Base-by-base conservation (phyloP, 1,140 invertebrate genomes). In the Liolophura sinensis region DNA sequence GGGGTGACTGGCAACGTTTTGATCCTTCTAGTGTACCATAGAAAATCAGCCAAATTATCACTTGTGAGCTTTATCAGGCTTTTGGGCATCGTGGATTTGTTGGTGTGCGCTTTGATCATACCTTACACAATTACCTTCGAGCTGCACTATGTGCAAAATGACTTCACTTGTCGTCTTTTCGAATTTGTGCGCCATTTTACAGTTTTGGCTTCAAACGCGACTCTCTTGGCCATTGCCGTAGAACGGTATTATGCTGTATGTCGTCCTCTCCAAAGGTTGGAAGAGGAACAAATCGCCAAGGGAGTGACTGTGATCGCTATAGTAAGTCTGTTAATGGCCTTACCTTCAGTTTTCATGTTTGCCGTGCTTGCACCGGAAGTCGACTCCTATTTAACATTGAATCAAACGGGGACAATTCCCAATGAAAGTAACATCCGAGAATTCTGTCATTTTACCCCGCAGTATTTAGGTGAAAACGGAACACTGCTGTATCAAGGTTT, bases 101-200 rank as follows among this genome's bases (percentile, higher is more conserved):
- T 56, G 4, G 60, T 62, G 1, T 67, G 59, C 46, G 48, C 50
- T 15, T 54, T 67, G 20, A 22, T 67, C 60, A 61, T 62, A 22
- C 65, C 65, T 14, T 67, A 67, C 47, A 56, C 60, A 16, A 62
- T 67, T 12, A 18, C 24, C n/a, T 67, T 62, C 46, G 60, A 67
- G 16, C 31, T 48, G 50, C 49, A 56, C 6, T 11, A 14, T 15
- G 24, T 62, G 11, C 16, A 24, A 16, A 25, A 11, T 1, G 65
- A 62, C 51, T n/a, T 62, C 20, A n/a, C 56, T 7, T 67, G 65
- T 27, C 49, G 60, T 6, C 31, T 48, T 7, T n/a, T 67, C 47
- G 65, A 67, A 49, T 16, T 67, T n/a, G 4, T 67, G 12, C 25
- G 58, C 1, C 65, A 67, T 47, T 25, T 54, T 16, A 46, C 55